Base-by-base conservation (phyloP, 2,113 vertebrate genomes). In the Zosterops pallidus region DNA sequence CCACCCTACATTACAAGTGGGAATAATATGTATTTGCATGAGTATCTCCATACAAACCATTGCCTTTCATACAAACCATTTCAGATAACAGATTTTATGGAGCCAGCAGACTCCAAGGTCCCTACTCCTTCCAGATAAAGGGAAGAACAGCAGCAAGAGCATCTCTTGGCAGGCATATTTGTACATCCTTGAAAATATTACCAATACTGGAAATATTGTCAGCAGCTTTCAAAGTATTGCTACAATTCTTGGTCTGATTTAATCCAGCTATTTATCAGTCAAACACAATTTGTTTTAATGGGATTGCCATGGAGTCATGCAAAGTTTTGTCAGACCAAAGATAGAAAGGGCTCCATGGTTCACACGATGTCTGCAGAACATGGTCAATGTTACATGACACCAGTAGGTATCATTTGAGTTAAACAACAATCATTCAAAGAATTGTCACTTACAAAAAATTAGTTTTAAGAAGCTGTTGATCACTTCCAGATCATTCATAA, bases 341-440 rank as follows among this genome's bases (percentile, higher is more conserved):
- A 44, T 0, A 59, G 41, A 39, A 78, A 50, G 59, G 8, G 11
- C 25, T n/a, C 20, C 2, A 0, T 35, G 33, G 28, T 35, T 84
- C 47, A 12, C 23, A 1, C 11, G 26, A 22, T 9, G 28, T 2
- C 72, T 65, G 31, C 26, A 68, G 21, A 84, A 11, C 2, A 3
- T 17, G 35, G 14, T 35, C 23, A 42, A 22, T 53, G 11, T 49
- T 78, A 14, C 9, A 4, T 33, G 41, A 59, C n/a, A 63, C 4
- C 8, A 42, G 7, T 9, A 16, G 15, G 14, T 57, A 5, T 57
- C 9, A 8, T 53, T 15, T 52, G 46, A 35, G 10, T 74, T 85
- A 26, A 65, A 60, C 28, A 68, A 6, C 37, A 63, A 42, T 42
- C 12, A 37, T 15, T 33, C 59, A 24, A 25, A 29, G 5, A 56